Conservation (phyloP, 2,888 invertebrate genomes). For the Busseola fusca region DNA sequence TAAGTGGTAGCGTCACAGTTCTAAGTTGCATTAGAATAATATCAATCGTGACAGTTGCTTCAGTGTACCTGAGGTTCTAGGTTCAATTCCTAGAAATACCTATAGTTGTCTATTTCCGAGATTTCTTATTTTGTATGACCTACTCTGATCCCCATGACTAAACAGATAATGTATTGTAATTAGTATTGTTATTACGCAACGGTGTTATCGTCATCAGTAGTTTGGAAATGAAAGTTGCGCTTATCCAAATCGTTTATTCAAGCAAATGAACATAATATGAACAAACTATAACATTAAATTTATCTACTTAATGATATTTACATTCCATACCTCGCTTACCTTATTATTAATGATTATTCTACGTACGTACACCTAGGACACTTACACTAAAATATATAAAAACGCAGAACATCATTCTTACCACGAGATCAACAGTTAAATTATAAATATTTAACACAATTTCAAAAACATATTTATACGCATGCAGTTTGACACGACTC, state of each 20-base stretch:
- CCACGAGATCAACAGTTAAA: constrained; percentile 65
- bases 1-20: not conserved
- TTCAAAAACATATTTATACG: constrained; percentile 64
- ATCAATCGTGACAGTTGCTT: constrained; percentile 6
- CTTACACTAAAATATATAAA: constrained; percentile 80
- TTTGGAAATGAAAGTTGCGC: constrained; percentile 73
- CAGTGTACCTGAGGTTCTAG: constrained; percentile 8
- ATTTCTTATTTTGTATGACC: constrained; percentile 49
- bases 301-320: constrained; percentile 89
- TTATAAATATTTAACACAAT: constrained; percentile 66
- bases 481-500: constrained; percentile 49
- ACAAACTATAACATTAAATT: constrained; percentile 89
- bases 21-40: not conserved
- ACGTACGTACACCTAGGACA: constrained; percentile 81
- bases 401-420: constrained; percentile 79
- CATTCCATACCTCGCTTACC: constrained; percentile 86
- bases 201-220: constrained; percentile 35
- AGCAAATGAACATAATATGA: constrained; percentile 89
- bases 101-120: constrained; percentile 25
- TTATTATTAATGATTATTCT: constrained; percentile 79
- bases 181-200: constrained; percentile 56
- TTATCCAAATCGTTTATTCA: constrained; percentile 89
- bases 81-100: constrained; percentile 47
- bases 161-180: constrained; percentile 51
- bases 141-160: constrained; percentile 50